A percentile compares a stretch with the other conserved stretches of the same genome.
phyloP scores from a whole-genome alignment of 2,113 vertebrate genomes.

The Xiphias gladius region DNA sequence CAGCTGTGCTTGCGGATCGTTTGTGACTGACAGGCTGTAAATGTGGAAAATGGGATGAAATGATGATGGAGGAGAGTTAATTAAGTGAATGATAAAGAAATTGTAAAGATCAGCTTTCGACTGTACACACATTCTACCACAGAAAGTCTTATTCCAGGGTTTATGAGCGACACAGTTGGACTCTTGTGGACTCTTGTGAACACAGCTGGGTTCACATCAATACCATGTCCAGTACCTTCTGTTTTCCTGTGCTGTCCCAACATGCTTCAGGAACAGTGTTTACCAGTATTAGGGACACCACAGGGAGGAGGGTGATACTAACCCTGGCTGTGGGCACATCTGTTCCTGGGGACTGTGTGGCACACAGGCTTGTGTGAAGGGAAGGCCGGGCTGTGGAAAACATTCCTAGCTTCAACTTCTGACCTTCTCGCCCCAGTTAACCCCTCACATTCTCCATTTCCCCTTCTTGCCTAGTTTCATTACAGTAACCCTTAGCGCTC shows the following conservation, averaged over 20 bases:
- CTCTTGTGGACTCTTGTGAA: not conserved
- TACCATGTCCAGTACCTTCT: conserved; percentile 29
- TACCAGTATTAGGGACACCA: conserved; percentile 36
- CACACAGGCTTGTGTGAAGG: conserved; percentile 57
- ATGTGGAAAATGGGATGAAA: conserved; percentile 26
- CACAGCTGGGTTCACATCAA: conserved; percentile 8
- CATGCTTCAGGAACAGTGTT: conserved; percentile 43
- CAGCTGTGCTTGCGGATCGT: conserved; percentile 62
- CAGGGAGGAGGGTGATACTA: conserved; percentile 50
- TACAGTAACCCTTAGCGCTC: conserved; percentile 52
- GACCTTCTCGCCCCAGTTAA: conserved; percentile 74
- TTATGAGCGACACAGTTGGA: not conserved
- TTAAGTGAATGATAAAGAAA: conserved; percentile 41
- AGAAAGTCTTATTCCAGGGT: conserved; percentile 4
- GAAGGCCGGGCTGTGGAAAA: conserved; percentile 63
- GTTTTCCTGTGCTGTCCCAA: conserved; percentile 27
- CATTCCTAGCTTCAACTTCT: conserved; percentile 74
- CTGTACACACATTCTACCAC: not conserved
- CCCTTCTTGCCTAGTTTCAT: conserved; percentile 32
- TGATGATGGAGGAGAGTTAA: conserved; percentile 33
- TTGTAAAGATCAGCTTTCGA: conserved; percentile 19
- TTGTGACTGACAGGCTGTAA: conserved; percentile 54
- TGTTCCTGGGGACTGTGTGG: conserved; percentile 66
- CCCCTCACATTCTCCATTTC: conserved; percentile 47
- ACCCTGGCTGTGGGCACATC: conserved; percentile 63